Base-by-base conservation (phyloP, 2,888 invertebrate genomes). In the Lasioglossum malachurum region DNA sequence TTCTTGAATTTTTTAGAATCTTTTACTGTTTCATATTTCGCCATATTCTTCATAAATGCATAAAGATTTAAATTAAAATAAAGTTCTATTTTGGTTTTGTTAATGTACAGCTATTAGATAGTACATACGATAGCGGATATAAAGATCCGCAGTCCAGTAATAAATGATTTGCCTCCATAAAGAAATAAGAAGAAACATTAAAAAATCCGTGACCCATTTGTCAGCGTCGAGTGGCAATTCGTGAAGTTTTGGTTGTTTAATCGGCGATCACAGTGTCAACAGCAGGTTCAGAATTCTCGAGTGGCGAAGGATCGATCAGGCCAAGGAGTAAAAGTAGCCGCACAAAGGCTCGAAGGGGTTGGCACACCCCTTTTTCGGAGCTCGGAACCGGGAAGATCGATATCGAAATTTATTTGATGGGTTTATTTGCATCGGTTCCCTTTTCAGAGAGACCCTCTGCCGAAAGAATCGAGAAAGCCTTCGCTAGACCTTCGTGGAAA, bases 341-440 rank as follows among this genome's bases (percentile, higher is more conserved):
- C 27, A 31, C 27, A 31, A 76, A 71, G 27, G 74, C 31, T 10
- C 10, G 35, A 73, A 72, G 44, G 71, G 49, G 73, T 77, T 76
- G 73, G 73, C 38, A 7, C 64, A 71, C 38, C 53, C 82, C 60
- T 75, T 80, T 82, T 83, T 75, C 46, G 57, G 41, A 14, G 23
- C 16, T 44, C 44, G 35, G 12, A 64, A 27, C 80, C 7, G 64
- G 64, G 31, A 88, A 94, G 93, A 95, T 95, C 94, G 92, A 94
- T 94, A 94, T 95, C 94, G 92, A 94, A 93, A 94, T 95, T 95
- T 94, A 94, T 95, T 94, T 92, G 93, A 94, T 93, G 92, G 92
- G 93, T 94, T 94, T 93, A 95, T 94, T 94, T 94, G 92, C 93
- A 93, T 94, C 89, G 92, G 92, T 90, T 92, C 91, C 87, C 91